These are phyloP conservation scores for Acrobasis consociella DNA, from an alignment of 2,888 invertebrate genomes.

Conservation along the genomic window DNA sequence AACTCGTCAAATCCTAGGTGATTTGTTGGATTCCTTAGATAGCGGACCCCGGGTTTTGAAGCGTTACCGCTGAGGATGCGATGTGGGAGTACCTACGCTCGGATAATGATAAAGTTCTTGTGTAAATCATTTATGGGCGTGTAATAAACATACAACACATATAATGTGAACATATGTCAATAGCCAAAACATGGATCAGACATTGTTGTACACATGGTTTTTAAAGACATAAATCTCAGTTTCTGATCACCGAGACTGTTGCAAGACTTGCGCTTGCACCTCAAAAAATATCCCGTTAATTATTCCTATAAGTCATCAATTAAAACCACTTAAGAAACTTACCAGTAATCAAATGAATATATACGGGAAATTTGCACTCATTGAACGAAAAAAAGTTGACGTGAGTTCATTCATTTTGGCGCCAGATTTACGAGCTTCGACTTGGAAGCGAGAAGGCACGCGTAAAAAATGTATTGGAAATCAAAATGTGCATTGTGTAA, in stretches of 20 bases:
- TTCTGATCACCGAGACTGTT: neutral
- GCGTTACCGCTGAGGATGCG: no score
- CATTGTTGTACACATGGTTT: no score
- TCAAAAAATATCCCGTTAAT: slow-evolving; percentile 35
- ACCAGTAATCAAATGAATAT: slow-evolving; percentile 50
- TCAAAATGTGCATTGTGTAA: slow-evolving; percentile 51
- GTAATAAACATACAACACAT: no score
- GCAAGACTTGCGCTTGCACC: neutral
- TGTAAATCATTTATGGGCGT: no score
- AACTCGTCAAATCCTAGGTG: no score
- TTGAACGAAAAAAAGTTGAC: slow-evolving; percentile 57
- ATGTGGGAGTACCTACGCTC: no score
- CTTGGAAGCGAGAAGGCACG: slow-evolving; percentile 62
- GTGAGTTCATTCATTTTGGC: slow-evolving; percentile 74
- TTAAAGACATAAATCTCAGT: neutral
- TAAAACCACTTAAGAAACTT: slow-evolving; percentile 43
- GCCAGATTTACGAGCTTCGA: slow-evolving; percentile 74
- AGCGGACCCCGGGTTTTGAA: no score
- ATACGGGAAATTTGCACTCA: slow-evolving; percentile 55
- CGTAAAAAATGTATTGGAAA: slow-evolving; percentile 71
- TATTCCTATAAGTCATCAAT: slow-evolving; percentile 41
- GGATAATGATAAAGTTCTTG: no score
- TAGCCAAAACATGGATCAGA: no score
- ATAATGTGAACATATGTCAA: no score
- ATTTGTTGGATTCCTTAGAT: no score